Conservation (phyloP, 2,113 vertebrate genomes). For the Todiramphus chloris region DNA sequence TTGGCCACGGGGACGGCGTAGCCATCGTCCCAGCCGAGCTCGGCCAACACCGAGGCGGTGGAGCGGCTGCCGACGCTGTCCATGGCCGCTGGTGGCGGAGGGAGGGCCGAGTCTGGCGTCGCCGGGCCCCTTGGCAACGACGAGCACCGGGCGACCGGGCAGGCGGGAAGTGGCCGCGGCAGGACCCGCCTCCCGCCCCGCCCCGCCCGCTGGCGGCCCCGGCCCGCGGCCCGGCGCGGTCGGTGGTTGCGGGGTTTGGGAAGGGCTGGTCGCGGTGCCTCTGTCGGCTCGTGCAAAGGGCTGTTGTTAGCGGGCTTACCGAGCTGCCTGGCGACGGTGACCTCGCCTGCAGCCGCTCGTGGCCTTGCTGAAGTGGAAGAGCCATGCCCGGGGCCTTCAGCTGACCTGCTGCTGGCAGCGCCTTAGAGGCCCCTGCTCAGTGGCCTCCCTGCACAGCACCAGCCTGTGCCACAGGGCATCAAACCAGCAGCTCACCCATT, state of each 20-base stretch:
- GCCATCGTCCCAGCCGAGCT: conserved; percentile 81
- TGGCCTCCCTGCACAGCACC: neutral
- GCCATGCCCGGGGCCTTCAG: neutral
- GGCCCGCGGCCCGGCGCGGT: accelerated
- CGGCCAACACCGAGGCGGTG: conserved; percentile 62
- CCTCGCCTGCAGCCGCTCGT: neutral
- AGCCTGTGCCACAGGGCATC: accelerated
- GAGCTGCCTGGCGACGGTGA: neutral
- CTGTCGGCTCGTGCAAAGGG: accelerated
- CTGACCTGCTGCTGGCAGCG: neutral
- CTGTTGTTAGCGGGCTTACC: neutral
- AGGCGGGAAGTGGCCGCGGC: neutral
- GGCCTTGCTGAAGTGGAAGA: neutral
- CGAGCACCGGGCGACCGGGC: neutral
- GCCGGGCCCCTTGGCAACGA: conserved; percentile 63
- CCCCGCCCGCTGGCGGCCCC: neutral
- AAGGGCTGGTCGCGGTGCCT: accelerated
- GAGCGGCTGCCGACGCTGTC: neutral
- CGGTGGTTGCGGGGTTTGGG: accelerated
- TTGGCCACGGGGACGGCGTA: conserved; percentile 84
- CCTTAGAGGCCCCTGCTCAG: accelerated
- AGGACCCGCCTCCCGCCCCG: neutral
- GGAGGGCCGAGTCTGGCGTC: neutral
- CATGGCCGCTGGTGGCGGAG: neutral
- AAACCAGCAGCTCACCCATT: accelerated